Conservation (phyloP, 2,888 invertebrate genomes). For the Nysson spinosus region DNA sequence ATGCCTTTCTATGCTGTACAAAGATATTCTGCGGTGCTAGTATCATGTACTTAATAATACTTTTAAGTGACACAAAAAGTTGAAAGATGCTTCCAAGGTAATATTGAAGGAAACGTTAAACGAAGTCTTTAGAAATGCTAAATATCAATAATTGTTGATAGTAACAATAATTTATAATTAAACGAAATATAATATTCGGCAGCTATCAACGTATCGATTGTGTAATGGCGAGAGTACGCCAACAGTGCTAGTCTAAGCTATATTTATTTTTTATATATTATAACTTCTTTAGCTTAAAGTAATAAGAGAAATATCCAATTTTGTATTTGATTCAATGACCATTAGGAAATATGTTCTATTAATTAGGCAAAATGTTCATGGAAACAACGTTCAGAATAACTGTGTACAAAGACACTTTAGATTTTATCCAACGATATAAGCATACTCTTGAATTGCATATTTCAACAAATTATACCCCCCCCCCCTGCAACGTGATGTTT, state of each 20-base stretch:
- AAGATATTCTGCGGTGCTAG: constrained; percentile 74
- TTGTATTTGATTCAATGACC: constrained; percentile 53
- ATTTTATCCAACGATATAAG: too few relatives aligned
- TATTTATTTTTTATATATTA: constrained; percentile 73
- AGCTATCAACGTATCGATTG: constrained; percentile 67
- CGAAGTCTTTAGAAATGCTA: constrained; percentile 55
- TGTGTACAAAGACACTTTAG: constrained; percentile 3
- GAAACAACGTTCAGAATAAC: constrained; percentile 46
- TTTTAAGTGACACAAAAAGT: constrained; percentile 60
- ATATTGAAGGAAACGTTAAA: constrained; percentile 58
- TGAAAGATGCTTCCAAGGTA: constrained; percentile 72
- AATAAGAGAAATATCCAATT: constrained; percentile 48
- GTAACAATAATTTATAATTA: constrained; percentile 64
- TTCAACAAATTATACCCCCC: too few relatives aligned
- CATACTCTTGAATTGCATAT: too few relatives aligned
- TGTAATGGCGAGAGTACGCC: constrained; percentile 69
- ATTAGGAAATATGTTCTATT: constrained; percentile 42
- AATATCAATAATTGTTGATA: constrained; percentile 68
- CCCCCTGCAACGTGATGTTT: too few relatives aligned
- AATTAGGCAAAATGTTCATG: constrained; percentile 35
- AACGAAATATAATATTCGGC: constrained; percentile 67
- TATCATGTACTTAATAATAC: constrained; percentile 72
- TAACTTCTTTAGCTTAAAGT: constrained; percentile 64
- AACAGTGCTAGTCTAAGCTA: constrained; percentile 76
- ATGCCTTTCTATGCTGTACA: constrained; percentile 59